phyloP scores from a whole-genome alignment of 1,140 invertebrate species.

The Helicoverpa armigera region DNA sequence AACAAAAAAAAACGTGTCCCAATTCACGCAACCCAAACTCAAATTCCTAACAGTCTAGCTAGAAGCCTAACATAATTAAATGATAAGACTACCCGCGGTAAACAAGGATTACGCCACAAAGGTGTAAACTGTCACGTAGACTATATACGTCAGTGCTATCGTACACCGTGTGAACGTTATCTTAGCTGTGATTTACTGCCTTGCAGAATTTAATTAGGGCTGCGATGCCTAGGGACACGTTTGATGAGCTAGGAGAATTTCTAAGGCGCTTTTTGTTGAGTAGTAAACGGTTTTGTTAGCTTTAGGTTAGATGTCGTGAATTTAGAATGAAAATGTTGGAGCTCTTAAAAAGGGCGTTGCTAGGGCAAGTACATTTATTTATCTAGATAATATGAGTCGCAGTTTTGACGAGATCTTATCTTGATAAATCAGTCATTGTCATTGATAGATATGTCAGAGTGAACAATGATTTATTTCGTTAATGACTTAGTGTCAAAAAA shows the following conservation, averaged over 20 bases:
- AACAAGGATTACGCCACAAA: slow-evolving; percentile 39
- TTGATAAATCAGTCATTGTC: too few relatives aligned
- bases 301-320: background rate
- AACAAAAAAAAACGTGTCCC: slow-evolving; percentile 15
- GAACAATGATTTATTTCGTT: too few relatives aligned
- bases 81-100: slow-evolving; percentile 39
- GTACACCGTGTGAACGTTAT: slow-evolving; percentile 49
- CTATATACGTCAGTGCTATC: slow-evolving; percentile 43
- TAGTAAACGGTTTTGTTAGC: slow-evolving; percentile 4
- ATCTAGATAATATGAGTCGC: too few relatives aligned
- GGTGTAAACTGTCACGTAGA: slow-evolving; percentile 48
- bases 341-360: background rate
- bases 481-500: background rate
- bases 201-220: slow-evolving; percentile 53
- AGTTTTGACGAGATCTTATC: too few relatives aligned
- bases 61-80: slow-evolving; percentile 42
- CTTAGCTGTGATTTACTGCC: slow-evolving; percentile 56
- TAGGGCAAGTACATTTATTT: too few relatives aligned
- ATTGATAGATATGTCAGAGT: too few relatives aligned
- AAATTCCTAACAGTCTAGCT: slow-evolving; percentile 10
- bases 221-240: slow-evolving; percentile 27
- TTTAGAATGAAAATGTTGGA: background rate
- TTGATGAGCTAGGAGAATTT: slow-evolving; percentile 22
- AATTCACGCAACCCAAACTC: background rate
- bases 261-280: slow-evolving; percentile 4